Conservation (phyloP, 2,113 vertebrate genomes). For the Panthera tigris region DNA sequence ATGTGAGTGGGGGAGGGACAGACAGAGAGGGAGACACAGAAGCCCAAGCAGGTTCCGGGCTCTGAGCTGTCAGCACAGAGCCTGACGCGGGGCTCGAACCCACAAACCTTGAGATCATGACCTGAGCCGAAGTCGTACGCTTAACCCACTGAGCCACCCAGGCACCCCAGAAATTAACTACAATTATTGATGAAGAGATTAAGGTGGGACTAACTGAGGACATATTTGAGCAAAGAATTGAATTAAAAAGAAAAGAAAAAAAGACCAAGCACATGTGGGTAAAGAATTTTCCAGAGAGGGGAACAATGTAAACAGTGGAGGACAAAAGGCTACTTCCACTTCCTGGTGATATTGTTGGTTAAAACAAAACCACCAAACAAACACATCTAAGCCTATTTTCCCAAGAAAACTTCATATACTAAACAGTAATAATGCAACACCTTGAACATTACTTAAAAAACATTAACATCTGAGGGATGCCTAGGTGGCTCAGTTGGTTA, state of each 20-base stretch:
- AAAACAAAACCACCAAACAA: background rate
- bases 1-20: too few relatives aligned
- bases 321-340: background rate
- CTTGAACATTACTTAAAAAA: background rate
- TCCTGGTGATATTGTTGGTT: background rate
- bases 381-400: too few relatives aligned
- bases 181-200: background rate
- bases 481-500: too few relatives aligned
- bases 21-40: too few relatives aligned
- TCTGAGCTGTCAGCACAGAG: too few relatives aligned
- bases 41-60: too few relatives aligned
- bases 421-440: background rate
- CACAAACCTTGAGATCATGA: too few relatives aligned
- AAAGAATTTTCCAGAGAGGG: background rate
- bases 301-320: background rate
- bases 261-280: background rate
- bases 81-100: too few relatives aligned
- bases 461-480: background rate
- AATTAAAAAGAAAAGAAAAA: background rate
- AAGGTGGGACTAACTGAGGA: background rate
- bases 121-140: rapidly evolving
- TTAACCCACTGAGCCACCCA: too few relatives aligned
- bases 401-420: background rate
- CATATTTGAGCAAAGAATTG: background rate
- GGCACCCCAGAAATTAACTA: background rate